A percentile compares a stretch with the other conserved stretches of the same genome.
Conservation (phyloP, 2,888 invertebrate species). For the Muschampia plurimacula region DNA sequence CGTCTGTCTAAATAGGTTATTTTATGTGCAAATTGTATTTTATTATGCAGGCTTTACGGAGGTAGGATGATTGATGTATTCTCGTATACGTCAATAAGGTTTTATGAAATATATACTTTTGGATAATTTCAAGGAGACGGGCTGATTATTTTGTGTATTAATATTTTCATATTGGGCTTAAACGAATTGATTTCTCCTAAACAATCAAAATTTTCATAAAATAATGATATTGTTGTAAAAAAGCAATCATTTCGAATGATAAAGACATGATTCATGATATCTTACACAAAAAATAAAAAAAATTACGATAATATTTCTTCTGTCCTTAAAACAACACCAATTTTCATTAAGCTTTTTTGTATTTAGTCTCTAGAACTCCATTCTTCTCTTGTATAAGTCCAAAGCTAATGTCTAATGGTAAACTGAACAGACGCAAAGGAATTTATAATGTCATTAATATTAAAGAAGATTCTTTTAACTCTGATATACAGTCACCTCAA, state of each 20-base stretch:
- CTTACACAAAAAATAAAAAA: no score
- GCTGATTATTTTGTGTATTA: not conserved
- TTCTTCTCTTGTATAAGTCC: no score
- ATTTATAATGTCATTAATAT: no score
- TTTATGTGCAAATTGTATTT: not conserved
- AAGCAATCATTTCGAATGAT: not conserved
- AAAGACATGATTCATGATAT: not conserved
- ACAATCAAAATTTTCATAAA: not conserved
- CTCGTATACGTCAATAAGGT: slow-evolving; percentile 6
- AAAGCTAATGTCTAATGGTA: no score
- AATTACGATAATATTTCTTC: not conserved
- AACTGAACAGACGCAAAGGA: no score
- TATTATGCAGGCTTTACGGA: slow-evolving; percentile 10
- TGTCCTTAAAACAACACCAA: not conserved
- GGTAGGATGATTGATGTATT: slow-evolving; percentile 9
- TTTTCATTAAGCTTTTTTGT: no score
- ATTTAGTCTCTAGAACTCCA: no score
- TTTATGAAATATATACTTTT: not conserved
- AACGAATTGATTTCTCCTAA: not conserved
- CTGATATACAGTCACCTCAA: no score
- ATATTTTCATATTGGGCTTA: not conserved
- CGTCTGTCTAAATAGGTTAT: not conserved
- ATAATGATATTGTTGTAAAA: not conserved
- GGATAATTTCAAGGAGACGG: not conserved
- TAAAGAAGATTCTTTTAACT: no score